phyloP scores from a whole-genome alignment of 1,140 invertebrate genomes.

The Lucilia cuprina region DNA sequence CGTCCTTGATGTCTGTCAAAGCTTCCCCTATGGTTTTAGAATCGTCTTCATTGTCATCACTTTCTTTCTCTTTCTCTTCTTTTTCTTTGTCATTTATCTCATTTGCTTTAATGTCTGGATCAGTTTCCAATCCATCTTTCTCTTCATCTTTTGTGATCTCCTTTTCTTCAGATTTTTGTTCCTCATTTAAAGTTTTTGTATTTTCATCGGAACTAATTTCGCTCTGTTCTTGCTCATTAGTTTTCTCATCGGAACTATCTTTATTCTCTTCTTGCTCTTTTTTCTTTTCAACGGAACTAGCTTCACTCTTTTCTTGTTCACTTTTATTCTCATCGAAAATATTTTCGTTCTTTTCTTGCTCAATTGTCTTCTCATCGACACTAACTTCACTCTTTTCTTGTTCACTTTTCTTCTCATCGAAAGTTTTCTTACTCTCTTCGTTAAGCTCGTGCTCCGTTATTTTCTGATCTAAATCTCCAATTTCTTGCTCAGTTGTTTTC shows the following conservation, averaged over 20 bases:
- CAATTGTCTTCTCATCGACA: too few relatives aligned
- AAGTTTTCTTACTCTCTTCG: too few relatives aligned
- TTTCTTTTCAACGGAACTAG: too few relatives aligned
- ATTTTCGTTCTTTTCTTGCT: too few relatives aligned
- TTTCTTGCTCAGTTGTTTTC: constrained; percentile 38
- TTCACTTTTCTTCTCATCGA: too few relatives aligned
- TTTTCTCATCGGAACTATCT: too few relatives aligned
- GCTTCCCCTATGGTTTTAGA: not conserved
- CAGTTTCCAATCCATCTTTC: not conserved
- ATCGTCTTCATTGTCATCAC: not conserved
- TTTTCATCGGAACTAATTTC: too few relatives aligned
- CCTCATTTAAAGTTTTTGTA: constrained; percentile 38
- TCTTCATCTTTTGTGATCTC: constrained; percentile 30
- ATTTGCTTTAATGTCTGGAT: not conserved
- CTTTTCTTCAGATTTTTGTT: constrained; percentile 40
- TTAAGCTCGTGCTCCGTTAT: too few relatives aligned
- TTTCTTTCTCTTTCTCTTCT: not conserved
- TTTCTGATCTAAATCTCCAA: not conserved
- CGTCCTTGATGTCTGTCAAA: not conserved
- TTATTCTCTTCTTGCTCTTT: too few relatives aligned
- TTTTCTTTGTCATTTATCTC: constrained; percentile 10
- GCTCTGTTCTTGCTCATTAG: too few relatives aligned
- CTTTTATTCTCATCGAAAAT: too few relatives aligned
- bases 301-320: constrained; percentile 14
- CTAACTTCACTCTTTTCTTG: constrained; percentile 38